phyloP scores from a whole-genome alignment of 1,140 invertebrate genomes.

The Bombus picipes region DNA sequence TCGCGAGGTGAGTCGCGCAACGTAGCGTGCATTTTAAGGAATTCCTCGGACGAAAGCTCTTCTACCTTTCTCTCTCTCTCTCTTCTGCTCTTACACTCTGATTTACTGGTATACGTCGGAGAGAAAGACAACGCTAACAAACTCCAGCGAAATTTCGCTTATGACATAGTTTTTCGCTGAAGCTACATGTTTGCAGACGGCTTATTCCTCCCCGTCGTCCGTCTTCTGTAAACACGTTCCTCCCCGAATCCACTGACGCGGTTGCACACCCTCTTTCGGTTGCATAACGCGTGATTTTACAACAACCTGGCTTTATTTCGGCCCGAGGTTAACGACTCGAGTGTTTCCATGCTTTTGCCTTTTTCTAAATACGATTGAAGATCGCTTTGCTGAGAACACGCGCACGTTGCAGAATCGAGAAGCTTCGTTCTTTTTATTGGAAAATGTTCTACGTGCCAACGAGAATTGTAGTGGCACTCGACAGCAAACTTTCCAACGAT shows the following conservation, averaged over 20 bases:
- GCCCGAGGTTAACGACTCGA: too few relatives aligned
- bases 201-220: conserved; percentile 15
- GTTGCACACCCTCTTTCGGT: not conserved
- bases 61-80: too few relatives aligned
- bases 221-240: conserved; percentile 44
- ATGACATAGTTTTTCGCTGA: conserved; percentile 55
- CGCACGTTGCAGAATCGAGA: too few relatives aligned
- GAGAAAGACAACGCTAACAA: conserved; percentile 38
- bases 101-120: not conserved
- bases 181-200: conserved; percentile 53
- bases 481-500: too few relatives aligned
- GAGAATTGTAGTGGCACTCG: too few relatives aligned
- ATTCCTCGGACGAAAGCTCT: not conserved
- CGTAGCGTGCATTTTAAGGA: conserved; percentile 29
- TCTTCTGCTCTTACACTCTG: not conserved
- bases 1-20: conserved; percentile 4
- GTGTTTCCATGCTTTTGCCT: too few relatives aligned
- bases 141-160: conserved; percentile 56
- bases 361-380: too few relatives aligned
- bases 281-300: conserved; percentile 9
- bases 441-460: too few relatives aligned
- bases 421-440: too few relatives aligned
- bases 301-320: not conserved
- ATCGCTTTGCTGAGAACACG: too few relatives aligned
- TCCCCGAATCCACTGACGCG: not conserved